A percentile compares a stretch with the other conserved stretches of the same genome.
phyloP scores from a whole-genome alignment of 2,888 invertebrate genomes.

The Atrina japonica region DNA sequence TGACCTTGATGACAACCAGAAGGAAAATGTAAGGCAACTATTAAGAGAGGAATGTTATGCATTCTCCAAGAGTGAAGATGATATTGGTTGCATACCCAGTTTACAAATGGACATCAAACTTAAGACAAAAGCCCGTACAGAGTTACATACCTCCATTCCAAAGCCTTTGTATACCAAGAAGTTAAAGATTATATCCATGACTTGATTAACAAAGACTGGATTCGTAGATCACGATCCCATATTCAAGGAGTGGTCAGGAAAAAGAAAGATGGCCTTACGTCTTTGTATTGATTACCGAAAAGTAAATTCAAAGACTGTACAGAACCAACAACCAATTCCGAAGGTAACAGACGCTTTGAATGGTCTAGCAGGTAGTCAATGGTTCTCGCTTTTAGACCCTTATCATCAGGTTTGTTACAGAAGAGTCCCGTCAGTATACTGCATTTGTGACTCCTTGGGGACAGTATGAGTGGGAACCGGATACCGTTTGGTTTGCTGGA shows the following conservation, averaged over 20 bases:
- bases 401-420: constrained; percentile 53
- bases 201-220: constrained; percentile 43
- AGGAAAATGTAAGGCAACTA: constrained; percentile 30
- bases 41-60: constrained; percentile 44
- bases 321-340: constrained; percentile 42
- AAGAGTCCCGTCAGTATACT: constrained; percentile 48
- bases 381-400: constrained; percentile 49
- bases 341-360: constrained; percentile 49
- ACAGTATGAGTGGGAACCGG: constrained; percentile 38
- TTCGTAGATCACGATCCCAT: constrained; percentile 34
- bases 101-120: too few species aligned
- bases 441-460: too few species aligned
- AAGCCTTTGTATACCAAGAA: constrained; percentile 54
- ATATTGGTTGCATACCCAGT: constrained; percentile 49
- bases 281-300: constrained; percentile 50
- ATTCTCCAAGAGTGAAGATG: constrained; percentile 48
- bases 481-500: constrained; percentile 53
- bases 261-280: constrained; percentile 48
- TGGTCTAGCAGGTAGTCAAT: constrained; percentile 40
- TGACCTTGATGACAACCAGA: constrained; percentile 31
- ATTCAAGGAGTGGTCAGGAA: constrained; percentile 48
- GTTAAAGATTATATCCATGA: too few species aligned
- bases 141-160: constrained; percentile 45
- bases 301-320: constrained; percentile 45
- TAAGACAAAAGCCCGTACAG: constrained; percentile 42